Conservation (phyloP, 23 tunicate species). For the Botrylloides violaceus region DNA sequence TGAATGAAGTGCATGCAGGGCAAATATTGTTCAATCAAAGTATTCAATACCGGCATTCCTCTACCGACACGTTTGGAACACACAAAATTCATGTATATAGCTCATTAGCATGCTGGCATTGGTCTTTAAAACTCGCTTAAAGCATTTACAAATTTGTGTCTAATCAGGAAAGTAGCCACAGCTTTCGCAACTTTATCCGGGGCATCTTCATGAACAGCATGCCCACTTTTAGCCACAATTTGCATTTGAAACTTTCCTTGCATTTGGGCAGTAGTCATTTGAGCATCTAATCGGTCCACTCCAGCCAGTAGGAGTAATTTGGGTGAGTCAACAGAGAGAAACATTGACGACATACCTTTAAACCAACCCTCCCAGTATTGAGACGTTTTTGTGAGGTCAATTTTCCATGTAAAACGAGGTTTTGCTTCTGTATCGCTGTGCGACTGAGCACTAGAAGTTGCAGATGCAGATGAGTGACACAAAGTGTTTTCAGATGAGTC, state of each 20-base stretch:
- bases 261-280: constrained; percentile 90
- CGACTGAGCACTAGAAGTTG: not conserved
- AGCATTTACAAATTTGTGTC: constrained; percentile 48
- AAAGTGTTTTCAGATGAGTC: too few relatives aligned
- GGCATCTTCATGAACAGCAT: constrained; percentile 90
- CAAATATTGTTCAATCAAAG: too few relatives aligned
- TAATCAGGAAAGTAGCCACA: constrained; percentile 41
- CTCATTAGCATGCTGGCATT: not conserved
- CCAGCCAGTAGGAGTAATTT: constrained; percentile 81
- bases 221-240: constrained; percentile 66
- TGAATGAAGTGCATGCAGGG: too few relatives aligned
- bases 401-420: constrained; percentile 45
- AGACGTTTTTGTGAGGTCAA: constrained; percentile 46
- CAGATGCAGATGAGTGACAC: not conserved
- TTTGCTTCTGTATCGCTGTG: not conserved
- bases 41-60: too few relatives aligned
- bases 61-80: too few relatives aligned
- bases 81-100: not conserved
- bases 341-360: constrained; percentile 59
- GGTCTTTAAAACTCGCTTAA: constrained; percentile 9
- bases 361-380: constrained; percentile 96
- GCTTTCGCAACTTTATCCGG: constrained; percentile 77
- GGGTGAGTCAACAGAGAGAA: constrained; percentile 55
- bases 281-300: constrained; percentile 66
- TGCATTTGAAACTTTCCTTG: constrained; percentile 93